Percentiles rank a stretch among this genome's conserved stretches.
These are phyloP conservation scores for Hydrochoerus hydrochaeris DNA, from an alignment of 2,113 vertebrate species.

Conservation along the genomic window DNA sequence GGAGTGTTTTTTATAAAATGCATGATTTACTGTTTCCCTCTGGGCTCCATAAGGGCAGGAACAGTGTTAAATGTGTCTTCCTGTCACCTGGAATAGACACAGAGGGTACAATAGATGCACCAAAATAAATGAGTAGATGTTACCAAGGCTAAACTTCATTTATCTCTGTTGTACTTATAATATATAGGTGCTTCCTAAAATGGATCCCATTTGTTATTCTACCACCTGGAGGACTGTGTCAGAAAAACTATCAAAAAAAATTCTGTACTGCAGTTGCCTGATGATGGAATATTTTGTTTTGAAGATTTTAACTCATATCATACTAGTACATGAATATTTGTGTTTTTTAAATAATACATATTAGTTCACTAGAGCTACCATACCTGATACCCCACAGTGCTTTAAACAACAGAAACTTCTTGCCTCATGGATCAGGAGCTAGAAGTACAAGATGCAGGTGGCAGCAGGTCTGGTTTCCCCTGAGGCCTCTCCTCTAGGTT, in stretches of 20 bases:
- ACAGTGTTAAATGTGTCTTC: slow-evolving; percentile 23
- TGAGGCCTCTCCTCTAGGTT: neutral
- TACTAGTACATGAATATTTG: neutral
- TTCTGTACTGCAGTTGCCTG: neutral
- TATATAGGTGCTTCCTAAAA: neutral
- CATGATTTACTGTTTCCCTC: slow-evolving; percentile 13
- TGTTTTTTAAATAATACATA: neutral
- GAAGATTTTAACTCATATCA: slow-evolving; percentile 1
- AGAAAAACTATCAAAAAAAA: neutral
- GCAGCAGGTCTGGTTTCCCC: neutral
- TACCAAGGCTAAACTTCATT: neutral
- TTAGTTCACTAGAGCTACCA: neutral
- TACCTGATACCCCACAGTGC: neutral
- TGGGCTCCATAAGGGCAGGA: neutral
- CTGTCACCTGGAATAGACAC: neutral
- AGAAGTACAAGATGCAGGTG: neutral
- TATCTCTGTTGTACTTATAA: neutral
- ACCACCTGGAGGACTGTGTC: neutral
- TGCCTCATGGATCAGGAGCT: neutral
- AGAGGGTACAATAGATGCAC: neutral
- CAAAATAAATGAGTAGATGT: neutral
- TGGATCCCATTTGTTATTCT: neutral
- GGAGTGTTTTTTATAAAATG: slow-evolving; percentile 22
- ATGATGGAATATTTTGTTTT: slow-evolving; percentile 39
- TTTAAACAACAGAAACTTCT: neutral